Base-by-base conservation (phyloP, 2,888 invertebrate species). In the Rhagophthalmus giganteus region DNA sequence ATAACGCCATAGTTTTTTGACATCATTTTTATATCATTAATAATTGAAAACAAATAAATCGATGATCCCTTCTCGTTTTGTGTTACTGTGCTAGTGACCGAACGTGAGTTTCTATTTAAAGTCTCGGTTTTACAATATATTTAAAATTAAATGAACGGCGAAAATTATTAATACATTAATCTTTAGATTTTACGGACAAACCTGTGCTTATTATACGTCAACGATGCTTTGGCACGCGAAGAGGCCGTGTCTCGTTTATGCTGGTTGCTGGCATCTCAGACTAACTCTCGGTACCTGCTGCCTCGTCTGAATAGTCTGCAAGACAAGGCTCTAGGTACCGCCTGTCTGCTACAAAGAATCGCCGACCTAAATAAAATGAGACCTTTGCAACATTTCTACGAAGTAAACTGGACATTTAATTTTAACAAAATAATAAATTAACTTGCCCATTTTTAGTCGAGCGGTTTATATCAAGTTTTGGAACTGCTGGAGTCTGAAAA, bases 211-310 rank as follows among this genome's bases (percentile, higher is more conserved):
- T 60, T 81, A 25, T 80, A 77, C 62, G 68, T 73, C 4, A 58
- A 69, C 9, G 75, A 78, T 40, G 39, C 62, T 4, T 64, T 68
- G 9, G 63, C 75, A 25, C 66, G 80, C 42, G 76, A 79, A 44
- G 81, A 81, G 66, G 79, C 79, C 7, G 65, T 78, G 40, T 76
- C 77, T 8, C 70, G 81, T 41, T 54, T 81, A 26, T 75, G 78
- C 57, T 80, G 79, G 78, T 61, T 81, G 8, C 62, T 81, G 25
- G 72, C 75, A 1, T 71, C 72, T 39, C 78, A 79, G 63, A 71
- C 72, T 38, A 67, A 77, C 56, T 72, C 75, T 0, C 57, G 65
- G 28, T 64, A 72, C 24, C 73, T 78, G 58, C 63, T 79, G 52
- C 80, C 81, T 1, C 71, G 74, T 53, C 64, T 80, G 8, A 76